Evolutionary conservation across 2,113 vertebrate genomes (phyloP), one percentile per base, ranked within the genome.

Genomic region (Castor canadensis): DNA sequence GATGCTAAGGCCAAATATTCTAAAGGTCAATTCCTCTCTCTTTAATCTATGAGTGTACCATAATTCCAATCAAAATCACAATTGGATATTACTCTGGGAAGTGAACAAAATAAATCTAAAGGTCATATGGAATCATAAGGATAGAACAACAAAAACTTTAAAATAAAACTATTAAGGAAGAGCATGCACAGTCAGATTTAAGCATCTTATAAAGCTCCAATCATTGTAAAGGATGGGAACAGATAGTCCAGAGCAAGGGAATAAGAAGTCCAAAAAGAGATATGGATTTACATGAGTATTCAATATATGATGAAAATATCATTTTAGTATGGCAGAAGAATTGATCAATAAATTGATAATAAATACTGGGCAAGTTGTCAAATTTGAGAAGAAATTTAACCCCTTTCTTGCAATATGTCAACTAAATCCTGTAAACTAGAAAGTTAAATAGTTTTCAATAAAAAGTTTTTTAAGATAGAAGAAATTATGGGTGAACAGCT

Each of bases 11-110:
- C 15, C 62, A 93, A 96, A 56, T 69, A 95, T 69, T 73, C 19
- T 82, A 94, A 88, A 91, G 10, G 56, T 94, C 54, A 85, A 83
- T 67, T 60, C 0, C 8, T 83, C n/a, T 81, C 69, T 86, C 35
- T 66, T 83, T 87, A 66, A 69, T 45, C 54, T 77, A 49, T 86
- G 72, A 83, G 80, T 80, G 10, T 69, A 80, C 26, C 30, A 64
- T 80, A 54, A 96, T 94, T 94, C 4, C 30, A 87, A 71, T 72
- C 32, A 92, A 92, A 95, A 80, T 69, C 38, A 69, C 45, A 58
- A 71, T 60, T 75, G 43, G 1, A 84, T 85, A 75, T 77, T 93
- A 40, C 19, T 58, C 62, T 88, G 32, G 32, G 15, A 92, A 71
- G 19, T 56, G 35, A 12, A 79, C n/a, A 13, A 56, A 6, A 79